A percentile compares a stretch with the other conserved stretches of the same genome.
These are phyloP conservation scores for Microcebus jonahi DNA, from an alignment of 2,113 vertebrate genomes.

Conservation along the genomic window DNA sequence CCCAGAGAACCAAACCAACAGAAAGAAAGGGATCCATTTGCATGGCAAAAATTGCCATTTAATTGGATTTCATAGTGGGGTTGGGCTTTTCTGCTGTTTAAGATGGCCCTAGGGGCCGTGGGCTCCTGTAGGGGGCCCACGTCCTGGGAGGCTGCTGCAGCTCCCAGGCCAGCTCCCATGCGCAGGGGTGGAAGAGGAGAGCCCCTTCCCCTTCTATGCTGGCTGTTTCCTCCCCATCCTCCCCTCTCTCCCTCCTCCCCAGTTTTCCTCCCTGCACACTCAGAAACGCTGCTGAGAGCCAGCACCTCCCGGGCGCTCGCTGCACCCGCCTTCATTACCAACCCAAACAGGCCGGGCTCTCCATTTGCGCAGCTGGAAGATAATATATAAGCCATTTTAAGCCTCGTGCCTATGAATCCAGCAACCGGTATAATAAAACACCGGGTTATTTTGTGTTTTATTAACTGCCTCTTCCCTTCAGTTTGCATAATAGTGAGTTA, in stretches of 20 bases:
- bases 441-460: constrained; percentile 82
- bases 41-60: constrained; percentile 71
- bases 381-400: constrained; percentile 56
- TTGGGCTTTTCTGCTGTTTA: constrained; percentile 75
- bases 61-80: constrained; percentile 75
- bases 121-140: constrained; percentile 67
- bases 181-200: not conserved
- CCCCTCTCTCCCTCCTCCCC: no score
- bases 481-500: constrained; percentile 83
- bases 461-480: constrained; percentile 82
- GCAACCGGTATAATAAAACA: constrained; percentile 72
- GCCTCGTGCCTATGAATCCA: constrained; percentile 48
- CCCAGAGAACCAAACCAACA: constrained; percentile 62
- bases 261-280: not conserved
- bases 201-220: not conserved
- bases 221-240: not conserved
- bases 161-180: no score
- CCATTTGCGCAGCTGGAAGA: constrained; percentile 23
- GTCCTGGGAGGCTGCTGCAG: constrained; percentile 1
- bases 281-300: constrained; percentile 44
- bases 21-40: constrained; percentile 72
- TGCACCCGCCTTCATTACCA: not conserved
- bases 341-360: not conserved
- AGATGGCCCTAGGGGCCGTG: constrained; percentile 72
- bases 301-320: accelerated